Conservation (phyloP, 2,113 vertebrate genomes). For the Callospermophilus lateralis region DNA sequence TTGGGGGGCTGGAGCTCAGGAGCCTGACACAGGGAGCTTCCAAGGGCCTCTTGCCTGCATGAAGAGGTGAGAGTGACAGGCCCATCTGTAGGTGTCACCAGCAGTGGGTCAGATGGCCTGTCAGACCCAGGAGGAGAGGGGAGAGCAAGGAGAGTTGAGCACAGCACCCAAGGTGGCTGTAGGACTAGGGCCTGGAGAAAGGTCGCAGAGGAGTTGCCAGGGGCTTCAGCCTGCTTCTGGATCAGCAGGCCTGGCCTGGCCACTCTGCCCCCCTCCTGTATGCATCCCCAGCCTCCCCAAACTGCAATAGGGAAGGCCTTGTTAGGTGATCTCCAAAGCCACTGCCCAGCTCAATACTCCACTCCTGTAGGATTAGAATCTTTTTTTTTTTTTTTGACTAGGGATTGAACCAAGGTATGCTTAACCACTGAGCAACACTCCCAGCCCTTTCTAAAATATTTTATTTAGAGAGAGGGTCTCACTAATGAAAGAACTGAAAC, state of each 20-base stretch:
- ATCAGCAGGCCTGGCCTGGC: not conserved
- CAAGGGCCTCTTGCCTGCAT: not conserved
- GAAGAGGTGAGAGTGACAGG: not conserved
- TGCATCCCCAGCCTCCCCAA: not conserved
- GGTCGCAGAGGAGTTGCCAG: not conserved
- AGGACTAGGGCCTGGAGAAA: not conserved
- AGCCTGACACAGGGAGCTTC: not conserved
- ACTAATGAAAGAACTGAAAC: no score
- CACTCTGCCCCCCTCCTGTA: no score
- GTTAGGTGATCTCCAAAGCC: fast-evolving
- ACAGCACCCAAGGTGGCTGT: not conserved
- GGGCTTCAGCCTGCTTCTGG: not conserved
- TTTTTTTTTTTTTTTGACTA: no score
- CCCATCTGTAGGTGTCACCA: not conserved
- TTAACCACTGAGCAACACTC: no score
- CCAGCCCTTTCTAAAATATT: no score
- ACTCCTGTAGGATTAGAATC: not conserved
- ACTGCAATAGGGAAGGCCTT: not conserved
- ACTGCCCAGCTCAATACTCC: no score
- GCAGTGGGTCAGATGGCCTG: not conserved
- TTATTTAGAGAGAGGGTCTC: no score
- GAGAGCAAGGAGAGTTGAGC: no score
- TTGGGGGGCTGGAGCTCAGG: not conserved
- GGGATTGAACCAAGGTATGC: no score
- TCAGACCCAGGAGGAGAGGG: no score